A percentile compares a stretch with the other conserved stretches of the same genome.
phyloP scores from a whole-genome alignment of 2,113 vertebrate genomes.

The Alethe castanea region DNA sequence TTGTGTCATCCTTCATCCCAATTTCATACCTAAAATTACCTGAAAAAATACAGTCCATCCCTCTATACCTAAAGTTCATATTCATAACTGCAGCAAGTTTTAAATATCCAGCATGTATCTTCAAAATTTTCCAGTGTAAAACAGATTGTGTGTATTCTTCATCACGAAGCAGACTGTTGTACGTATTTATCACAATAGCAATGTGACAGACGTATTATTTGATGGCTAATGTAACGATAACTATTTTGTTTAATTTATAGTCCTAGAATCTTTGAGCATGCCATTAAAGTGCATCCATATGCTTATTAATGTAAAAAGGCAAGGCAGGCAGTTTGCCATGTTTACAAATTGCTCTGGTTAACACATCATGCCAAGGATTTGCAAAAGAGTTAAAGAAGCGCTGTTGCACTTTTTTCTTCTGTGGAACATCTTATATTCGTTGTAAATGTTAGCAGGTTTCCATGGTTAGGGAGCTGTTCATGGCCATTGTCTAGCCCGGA shows the following conservation, averaged over 20 bases:
- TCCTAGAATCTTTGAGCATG: background rate
- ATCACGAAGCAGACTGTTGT: background rate
- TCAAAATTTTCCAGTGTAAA: background rate
- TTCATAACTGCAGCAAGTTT: background rate
- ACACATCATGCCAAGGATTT: background rate
- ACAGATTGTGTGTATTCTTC: background rate
- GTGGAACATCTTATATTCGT: background rate
- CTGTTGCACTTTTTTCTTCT: background rate
- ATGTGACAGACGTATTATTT: background rate
- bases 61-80: background rate
- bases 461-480: slow-evolving; percentile 13
- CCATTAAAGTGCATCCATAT: background rate
- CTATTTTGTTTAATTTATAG: background rate
- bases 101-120: background rate
- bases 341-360: slow-evolving; percentile 29
- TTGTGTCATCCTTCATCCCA: background rate
- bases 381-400: background rate
- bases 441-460: slow-evolving; percentile 40
- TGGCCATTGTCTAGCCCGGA: slow-evolving; percentile 1
- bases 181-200: background rate
- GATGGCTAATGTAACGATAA: background rate
- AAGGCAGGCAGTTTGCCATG: background rate
- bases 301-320: slow-evolving; percentile 8
- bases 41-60: background rate
- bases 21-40: background rate